Base-by-base conservation (phyloP, 2,888 invertebrate genomes). In the Elaeidobius kamerunicus region DNA sequence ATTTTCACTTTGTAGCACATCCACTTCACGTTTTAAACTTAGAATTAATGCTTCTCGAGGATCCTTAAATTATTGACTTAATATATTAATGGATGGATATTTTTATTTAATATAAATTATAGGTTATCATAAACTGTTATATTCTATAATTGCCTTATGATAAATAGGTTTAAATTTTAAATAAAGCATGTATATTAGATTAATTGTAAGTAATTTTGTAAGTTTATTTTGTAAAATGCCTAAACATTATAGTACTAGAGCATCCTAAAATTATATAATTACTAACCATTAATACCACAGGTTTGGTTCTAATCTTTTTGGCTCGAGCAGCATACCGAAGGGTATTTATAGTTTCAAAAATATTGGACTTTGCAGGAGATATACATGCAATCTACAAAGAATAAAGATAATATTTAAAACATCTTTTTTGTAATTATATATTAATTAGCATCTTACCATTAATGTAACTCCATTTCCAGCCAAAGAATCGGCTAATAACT, bases 401-500 rank as follows among this genome's bases (percentile, higher is more conserved):
- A 34, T 9, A 2, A 15, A 35, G 3, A n/a, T n/a, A n/a, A n/a
- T n/a, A n/a, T n/a, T n/a, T n/a, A n/a, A n/a, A n/a, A n/a, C n/a
- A n/a, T n/a, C n/a, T n/a, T n/a, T n/a, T n/a, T n/a, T n/a, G n/a
- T n/a, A n/a, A n/a, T n/a, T n/a, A n/a, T n/a, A n/a, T n/a, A n/a
- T n/a, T n/a, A n/a, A n/a, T n/a, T n/a, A n/a, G n/a, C n/a, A 17
- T 11, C 23, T 75, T 75, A 91, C 92, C 95, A 96, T 96, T 9
- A 96, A 77, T 0, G 95, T 93, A 4, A 94, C 92, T 3, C 95
- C 95, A 67, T 90, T 93, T 34, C 96, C 95, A 0, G 94, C 92
- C 3, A 96, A 78, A 64, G 94, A 94, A 71, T 96, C 95, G 0
- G 95, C 92, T 45, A 96, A 73, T 3, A 96, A 75, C 73, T 96